phyloP scores from a whole-genome alignment of 2,888 invertebrate genomes.

The Drosophila helvetica region DNA sequence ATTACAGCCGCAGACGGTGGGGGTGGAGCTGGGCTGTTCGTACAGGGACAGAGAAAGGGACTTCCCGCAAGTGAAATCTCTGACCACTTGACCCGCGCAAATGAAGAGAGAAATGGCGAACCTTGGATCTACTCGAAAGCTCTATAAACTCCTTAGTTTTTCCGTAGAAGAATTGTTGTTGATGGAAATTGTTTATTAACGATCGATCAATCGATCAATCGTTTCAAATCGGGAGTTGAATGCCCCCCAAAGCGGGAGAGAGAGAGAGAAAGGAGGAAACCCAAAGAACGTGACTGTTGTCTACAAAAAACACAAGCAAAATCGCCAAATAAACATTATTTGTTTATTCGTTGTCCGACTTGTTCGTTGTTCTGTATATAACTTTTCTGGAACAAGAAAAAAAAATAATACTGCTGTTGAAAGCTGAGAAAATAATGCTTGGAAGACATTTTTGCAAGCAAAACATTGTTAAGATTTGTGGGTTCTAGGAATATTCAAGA shows the following conservation, averaged over 20 bases:
- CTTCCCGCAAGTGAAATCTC: constrained; percentile 32
- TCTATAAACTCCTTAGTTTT: background rate
- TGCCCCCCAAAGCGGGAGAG: constrained; percentile 7
- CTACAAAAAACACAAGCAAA: constrained; percentile 30
- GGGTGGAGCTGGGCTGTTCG: constrained; percentile 47
- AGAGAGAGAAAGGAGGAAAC: constrained; percentile 1
- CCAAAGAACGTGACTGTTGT: constrained; percentile 40
- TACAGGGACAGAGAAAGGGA: constrained; percentile 1
- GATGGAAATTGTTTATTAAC: constrained; percentile 13
- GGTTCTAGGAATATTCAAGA: too few relatives aligned
- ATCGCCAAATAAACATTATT: constrained; percentile 29
- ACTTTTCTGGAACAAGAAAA: background rate
- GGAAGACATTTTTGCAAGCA: too few relatives aligned
- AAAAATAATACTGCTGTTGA: background rate
- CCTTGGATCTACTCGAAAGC: constrained; percentile 1
- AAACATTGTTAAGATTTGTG: too few relatives aligned
- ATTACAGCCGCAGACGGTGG: constrained; percentile 54
- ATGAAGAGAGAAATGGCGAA: background rate
- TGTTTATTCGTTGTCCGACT: background rate
- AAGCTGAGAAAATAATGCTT: background rate
- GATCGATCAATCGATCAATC: constrained; percentile 7
- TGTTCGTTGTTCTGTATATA: background rate
- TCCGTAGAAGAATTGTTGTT: constrained; percentile 2
- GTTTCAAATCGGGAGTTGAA: constrained; percentile 23
- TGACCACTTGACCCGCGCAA: constrained; percentile 21